Percentiles rank a stretch among this genome's conserved stretches.
These are phyloP conservation scores for Oligia latruncula DNA, from an alignment of 2,888 invertebrate genomes.

Conservation along the genomic window DNA sequence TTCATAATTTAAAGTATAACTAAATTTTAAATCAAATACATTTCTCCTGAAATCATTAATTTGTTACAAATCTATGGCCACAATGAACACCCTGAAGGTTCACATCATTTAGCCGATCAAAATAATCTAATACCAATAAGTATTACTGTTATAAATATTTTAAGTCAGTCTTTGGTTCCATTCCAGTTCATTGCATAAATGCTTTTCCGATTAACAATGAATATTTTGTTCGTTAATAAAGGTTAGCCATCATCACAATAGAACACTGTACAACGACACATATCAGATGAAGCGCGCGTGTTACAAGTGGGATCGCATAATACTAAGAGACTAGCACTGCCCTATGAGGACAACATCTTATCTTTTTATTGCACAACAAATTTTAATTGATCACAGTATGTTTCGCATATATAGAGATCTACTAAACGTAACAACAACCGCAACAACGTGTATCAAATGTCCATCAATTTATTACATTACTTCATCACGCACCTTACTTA, in stretches of 20 bases:
- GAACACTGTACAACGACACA: constrained; percentile 72
- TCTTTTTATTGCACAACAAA: constrained; percentile 83
- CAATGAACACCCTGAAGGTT: constrained; percentile 65
- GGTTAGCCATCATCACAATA: constrained; percentile 63
- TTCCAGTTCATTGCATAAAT: constrained; percentile 84
- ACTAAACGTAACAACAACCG: constrained; percentile 68
- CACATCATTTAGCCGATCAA: constrained; percentile 71
- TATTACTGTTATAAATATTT: constrained; percentile 83
- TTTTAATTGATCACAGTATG: constrained; percentile 84
- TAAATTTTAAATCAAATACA: constrained; percentile 54
- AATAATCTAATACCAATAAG: constrained; percentile 84
- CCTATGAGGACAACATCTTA: constrained; percentile 72
- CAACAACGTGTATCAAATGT: constrained; percentile 66
- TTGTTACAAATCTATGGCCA: constrained; percentile 62
- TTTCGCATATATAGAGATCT: constrained; percentile 82
- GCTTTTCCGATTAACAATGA: constrained; percentile 74
- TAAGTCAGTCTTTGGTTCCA: constrained; percentile 87
- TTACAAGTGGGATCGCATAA: constrained; percentile 64
- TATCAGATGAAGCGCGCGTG: constrained; percentile 73
- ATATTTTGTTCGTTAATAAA: constrained; percentile 75
- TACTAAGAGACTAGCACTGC: constrained; percentile 77
- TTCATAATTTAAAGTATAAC: constrained; percentile 49
- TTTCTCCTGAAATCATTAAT: constrained; percentile 57
- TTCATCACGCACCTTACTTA: constrained; percentile 59
- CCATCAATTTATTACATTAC: constrained; percentile 54